Evolutionary conservation across 2,888 invertebrate species (phyloP).

Genomic region (Myopa tessellatipennis): DNA sequence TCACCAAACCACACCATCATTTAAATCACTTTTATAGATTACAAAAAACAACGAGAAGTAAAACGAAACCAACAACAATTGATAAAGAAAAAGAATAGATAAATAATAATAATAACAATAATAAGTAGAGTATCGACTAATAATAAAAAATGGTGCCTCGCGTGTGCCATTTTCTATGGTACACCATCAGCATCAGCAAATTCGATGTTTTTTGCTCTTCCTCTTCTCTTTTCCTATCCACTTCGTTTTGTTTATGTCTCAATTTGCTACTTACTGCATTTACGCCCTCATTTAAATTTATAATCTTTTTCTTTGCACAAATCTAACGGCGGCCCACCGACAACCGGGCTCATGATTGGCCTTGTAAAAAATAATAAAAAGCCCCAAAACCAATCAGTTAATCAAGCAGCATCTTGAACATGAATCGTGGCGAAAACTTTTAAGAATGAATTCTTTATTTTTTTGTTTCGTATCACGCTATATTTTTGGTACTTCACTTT

Average conservation of each 20-base stretch:
- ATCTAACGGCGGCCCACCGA: constrained; percentile 13
- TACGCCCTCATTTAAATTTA: constrained; percentile 38
- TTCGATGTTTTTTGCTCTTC: not conserved
- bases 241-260: not conserved
- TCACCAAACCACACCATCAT: not conserved
- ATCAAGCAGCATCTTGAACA: constrained; percentile 56
- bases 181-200: not conserved
- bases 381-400: constrained; percentile 63
- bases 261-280: constrained; percentile 6
- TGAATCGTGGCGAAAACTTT: constrained; percentile 57
- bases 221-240: not conserved
- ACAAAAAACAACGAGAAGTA: constrained; percentile 7
- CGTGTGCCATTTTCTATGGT: not conserved
- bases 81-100: not conserved
- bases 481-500: not conserved
- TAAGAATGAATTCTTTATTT: not conserved
- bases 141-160: not conserved
- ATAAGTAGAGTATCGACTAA: not conserved
- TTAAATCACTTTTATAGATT: constrained; percentile 30
- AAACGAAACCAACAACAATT: not conserved
- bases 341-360: constrained; percentile 32
- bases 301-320: constrained; percentile 8
- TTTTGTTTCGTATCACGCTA: constrained; percentile 10
- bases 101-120: not conserved
- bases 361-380: constrained; percentile 35